These are phyloP conservation scores for Dolichopus griseipennis DNA, from an alignment of 2,888 invertebrate genomes.

Conservation along the genomic window DNA sequence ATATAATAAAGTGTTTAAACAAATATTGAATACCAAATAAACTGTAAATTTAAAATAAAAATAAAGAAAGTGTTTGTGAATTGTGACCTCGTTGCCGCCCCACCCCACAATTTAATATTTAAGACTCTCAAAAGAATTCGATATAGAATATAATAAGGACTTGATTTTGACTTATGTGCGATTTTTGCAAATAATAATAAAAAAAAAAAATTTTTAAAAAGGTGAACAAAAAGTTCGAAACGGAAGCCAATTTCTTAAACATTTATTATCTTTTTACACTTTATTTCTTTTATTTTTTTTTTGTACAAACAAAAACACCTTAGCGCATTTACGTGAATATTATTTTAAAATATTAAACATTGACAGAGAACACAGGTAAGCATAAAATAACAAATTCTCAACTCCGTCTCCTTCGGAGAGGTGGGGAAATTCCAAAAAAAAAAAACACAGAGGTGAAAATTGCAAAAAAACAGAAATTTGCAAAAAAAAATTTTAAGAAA, in stretches of 20 bases:
- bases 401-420: too few species aligned
- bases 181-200: neutral
- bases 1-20: conserved; percentile 2
- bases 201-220: neutral
- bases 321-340: neutral
- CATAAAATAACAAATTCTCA: too few species aligned
- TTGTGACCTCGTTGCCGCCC: too few species aligned
- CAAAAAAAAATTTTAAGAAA: too few species aligned
- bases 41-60: neutral
- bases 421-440: too few species aligned
- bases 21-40: conserved; percentile 2
- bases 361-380: too few species aligned
- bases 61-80: neutral
- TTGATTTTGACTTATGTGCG: neutral
- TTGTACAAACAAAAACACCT: neutral
- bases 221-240: neutral
- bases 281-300: too few species aligned
- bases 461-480: too few species aligned
- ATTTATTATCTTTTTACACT: conserved; percentile 1
- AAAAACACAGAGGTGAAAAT: too few species aligned
- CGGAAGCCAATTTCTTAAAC: conserved; percentile 1
- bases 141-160: neutral
- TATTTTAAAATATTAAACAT: neutral
- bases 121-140: neutral
- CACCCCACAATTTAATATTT: too few species aligned